These are phyloP conservation scores for Cataglyphis altisquamis DNA, from an alignment of 2,888 invertebrate genomes.

Conservation along the genomic window DNA sequence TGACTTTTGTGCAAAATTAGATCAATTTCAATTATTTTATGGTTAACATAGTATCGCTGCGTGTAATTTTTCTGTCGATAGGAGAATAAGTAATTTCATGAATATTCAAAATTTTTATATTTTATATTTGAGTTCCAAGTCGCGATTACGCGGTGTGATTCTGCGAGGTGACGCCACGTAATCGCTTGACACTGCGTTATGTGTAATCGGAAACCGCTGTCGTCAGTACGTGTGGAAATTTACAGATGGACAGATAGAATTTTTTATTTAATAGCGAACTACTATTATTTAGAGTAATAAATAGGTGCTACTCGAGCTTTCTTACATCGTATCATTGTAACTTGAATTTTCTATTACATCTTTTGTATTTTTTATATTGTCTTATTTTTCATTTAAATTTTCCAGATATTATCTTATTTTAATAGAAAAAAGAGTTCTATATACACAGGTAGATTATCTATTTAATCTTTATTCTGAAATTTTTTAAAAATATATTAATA, in stretches of 20 bases:
- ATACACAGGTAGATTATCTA: no score
- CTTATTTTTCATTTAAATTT: no score
- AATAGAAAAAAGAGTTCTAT: no score
- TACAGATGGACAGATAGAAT: conserved; percentile 31
- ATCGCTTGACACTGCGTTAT: conserved; percentile 37
- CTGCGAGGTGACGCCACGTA: conserved; percentile 25
- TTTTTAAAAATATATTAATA: not conserved
- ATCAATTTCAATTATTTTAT: not conserved
- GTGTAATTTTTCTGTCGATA: not conserved
- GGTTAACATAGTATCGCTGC: not conserved
- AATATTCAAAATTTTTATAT: conserved; percentile 31
- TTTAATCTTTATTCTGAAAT: no score
- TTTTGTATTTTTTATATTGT: not conserved
- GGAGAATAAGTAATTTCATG: conserved; percentile 38
- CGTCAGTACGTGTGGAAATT: conserved; percentile 34
- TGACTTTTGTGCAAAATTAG: conserved; percentile 5
- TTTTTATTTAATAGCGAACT: not conserved
- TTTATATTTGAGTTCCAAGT: conserved; percentile 40
- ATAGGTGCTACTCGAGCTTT: not conserved
- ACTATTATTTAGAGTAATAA: not conserved
- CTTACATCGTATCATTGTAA: not conserved
- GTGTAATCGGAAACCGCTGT: conserved; percentile 44
- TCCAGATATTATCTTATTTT: no score
- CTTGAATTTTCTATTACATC: not conserved
- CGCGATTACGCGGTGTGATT: conserved; percentile 2